Evolutionary conservation across 1,140 invertebrate species (phyloP).

Genomic region (Gryllus bimaculatus): DNA sequence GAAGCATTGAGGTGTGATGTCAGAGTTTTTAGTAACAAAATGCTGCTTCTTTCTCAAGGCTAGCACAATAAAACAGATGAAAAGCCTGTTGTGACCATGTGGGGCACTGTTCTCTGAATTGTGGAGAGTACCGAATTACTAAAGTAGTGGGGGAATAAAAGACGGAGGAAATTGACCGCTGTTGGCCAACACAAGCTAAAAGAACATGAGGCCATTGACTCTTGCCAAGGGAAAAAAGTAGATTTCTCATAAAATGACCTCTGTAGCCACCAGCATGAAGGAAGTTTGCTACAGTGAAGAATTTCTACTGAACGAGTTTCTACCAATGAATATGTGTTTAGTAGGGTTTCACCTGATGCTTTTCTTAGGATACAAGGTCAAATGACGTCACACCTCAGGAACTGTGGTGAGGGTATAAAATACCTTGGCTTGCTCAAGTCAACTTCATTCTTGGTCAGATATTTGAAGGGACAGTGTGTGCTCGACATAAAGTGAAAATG

Average conservation of each 20-base stretch:
- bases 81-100: neutral
- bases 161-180: neutral
- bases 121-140: neutral
- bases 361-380: neutral
- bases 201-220: neutral
- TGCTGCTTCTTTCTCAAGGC: neutral
- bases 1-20: neutral
- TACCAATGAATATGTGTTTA: neutral
- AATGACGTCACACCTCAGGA: neutral
- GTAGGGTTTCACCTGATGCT: neutral
- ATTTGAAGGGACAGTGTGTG: neutral
- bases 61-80: neutral
- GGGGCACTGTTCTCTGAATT: neutral
- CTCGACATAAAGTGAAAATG: neutral
- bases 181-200: neutral
- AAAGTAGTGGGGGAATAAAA: neutral
- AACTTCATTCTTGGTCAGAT: neutral
- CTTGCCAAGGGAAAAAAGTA: neutral
- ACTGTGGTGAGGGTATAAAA: neutral
- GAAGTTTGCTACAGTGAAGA: neutral
- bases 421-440: neutral
- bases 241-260: neutral
- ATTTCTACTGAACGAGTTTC: neutral
- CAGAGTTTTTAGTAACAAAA: neutral
- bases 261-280: neutral